These are phyloP conservation scores for Dendroctonus ponderosae DNA, from an alignment of 1,140 invertebrate genomes.

Conservation along the genomic window DNA sequence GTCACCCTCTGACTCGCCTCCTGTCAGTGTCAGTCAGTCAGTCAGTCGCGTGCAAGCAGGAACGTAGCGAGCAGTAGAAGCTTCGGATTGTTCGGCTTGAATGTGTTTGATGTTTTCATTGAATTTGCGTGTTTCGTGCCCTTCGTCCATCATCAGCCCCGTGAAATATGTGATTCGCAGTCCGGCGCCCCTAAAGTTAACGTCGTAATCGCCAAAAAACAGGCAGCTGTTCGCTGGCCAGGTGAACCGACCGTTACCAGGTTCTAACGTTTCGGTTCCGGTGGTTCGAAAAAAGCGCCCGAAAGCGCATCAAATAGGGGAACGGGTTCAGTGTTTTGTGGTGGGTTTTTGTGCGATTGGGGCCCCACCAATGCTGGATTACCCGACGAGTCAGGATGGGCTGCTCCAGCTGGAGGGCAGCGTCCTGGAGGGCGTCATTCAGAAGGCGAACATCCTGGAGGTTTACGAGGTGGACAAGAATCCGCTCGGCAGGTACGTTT, in stretches of 20 bases:
- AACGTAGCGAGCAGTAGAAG: conserved; percentile 32
- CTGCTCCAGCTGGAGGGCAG: conserved; percentile 62
- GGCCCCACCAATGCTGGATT: conserved; percentile 37
- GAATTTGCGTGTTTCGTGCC: conserved; percentile 17
- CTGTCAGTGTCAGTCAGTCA: conserved; percentile 9
- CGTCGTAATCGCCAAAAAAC: conserved; percentile 1
- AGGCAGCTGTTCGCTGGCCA: conserved; percentile 34
- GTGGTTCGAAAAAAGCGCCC: background rate
- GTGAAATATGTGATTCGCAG: background rate
- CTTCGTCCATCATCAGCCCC: background rate
- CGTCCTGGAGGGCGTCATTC: conserved; percentile 59
- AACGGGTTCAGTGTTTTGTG: background rate
- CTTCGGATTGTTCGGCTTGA: conserved; percentile 36
- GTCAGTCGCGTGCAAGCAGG: conserved; percentile 21
- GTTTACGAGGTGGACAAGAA: conserved; percentile 68
- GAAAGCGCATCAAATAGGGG: background rate
- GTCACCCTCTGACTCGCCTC: background rate
- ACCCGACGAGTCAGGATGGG: conserved; percentile 53
- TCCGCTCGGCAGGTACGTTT: conserved; percentile 65
- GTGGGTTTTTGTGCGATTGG: background rate
- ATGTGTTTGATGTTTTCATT: conserved; percentile 38
- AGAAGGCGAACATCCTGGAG: conserved; percentile 62
- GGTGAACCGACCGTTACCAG: conserved; percentile 12
- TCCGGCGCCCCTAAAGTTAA: background rate
- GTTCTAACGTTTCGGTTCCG: background rate